Conservation (phyloP, 2,888 invertebrate genomes). For the Yponomeuta evonymella region DNA sequence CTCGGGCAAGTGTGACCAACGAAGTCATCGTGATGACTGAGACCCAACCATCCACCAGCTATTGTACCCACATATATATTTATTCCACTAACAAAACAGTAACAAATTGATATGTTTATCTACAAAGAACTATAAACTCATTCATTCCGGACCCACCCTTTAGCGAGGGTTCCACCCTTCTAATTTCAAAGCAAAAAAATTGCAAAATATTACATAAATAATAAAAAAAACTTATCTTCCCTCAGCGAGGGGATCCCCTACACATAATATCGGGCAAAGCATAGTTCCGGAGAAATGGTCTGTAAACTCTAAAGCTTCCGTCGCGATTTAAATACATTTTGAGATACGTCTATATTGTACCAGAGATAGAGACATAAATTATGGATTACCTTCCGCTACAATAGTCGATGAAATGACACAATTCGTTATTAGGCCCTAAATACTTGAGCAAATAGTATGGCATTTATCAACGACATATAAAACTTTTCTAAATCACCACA, state of each 20-base stretch:
- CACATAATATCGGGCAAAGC: conserved; percentile 62
- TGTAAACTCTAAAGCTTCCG: conserved; percentile 56
- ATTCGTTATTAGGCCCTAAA: neutral
- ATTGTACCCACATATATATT: conserved; percentile 62
- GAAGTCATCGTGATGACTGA: conserved; percentile 60
- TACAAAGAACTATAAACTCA: conserved; percentile 72
- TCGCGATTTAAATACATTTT: conserved; percentile 61
- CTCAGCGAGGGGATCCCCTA: conserved; percentile 29
- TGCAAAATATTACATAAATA: conserved; percentile 74
- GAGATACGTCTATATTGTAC: conserved; percentile 6
- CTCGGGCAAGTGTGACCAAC: conserved; percentile 39
- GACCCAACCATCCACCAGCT: conserved; percentile 38
- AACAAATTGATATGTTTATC: conserved; percentile 77
- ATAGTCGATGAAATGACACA: neutral
- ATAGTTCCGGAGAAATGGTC: conserved; percentile 70
- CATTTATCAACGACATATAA: neutral
- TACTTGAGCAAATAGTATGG: neutral
- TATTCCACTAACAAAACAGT: conserved; percentile 66
- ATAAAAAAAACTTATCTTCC: conserved; percentile 50
- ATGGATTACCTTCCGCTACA: neutral
- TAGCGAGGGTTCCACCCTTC: conserved; percentile 70
- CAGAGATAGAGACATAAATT: neutral
- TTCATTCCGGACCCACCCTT: conserved; percentile 67
- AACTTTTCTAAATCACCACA: neutral
- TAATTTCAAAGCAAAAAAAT: conserved; percentile 53